phyloP scores from a whole-genome alignment of 2,888 invertebrate species.

The Galeruca laticollis region DNA sequence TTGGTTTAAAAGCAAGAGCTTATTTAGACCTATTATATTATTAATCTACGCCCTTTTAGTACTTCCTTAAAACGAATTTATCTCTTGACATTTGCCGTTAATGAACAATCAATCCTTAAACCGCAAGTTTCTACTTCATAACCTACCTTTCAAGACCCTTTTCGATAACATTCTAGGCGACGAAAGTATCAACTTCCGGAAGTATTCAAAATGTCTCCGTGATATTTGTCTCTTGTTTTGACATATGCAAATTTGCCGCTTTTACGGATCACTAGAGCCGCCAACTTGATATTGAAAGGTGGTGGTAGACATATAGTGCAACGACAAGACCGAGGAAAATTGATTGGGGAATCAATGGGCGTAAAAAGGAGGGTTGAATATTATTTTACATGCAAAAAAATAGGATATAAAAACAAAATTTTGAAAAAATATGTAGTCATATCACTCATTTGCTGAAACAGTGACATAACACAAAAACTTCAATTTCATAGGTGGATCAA shows the following conservation, averaged over 20 bases:
- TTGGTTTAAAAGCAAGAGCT: no score
- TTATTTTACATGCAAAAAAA: background rate
- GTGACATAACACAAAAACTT: no score
- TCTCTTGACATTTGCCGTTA: conserved; percentile 8
- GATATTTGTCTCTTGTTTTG: conserved; percentile 52
- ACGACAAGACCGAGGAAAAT: no score
- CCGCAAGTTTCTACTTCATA: conserved; percentile 10
- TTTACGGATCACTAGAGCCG: conserved; percentile 51
- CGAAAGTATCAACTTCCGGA: conserved; percentile 4
- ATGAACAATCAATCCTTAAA: conserved; percentile 8
- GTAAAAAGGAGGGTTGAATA: no score
- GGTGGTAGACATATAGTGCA: background rate
- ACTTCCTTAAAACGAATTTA: background rate
- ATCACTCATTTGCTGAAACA: no score
- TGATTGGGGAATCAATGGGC: no score
- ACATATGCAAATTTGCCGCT: conserved; percentile 49
- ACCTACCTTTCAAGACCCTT: background rate
- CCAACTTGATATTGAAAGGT: conserved; percentile 11
- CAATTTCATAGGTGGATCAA: no score
- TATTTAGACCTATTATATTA: no score
- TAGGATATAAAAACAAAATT: no score
- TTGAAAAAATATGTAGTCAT: no score
- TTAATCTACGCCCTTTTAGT: background rate
- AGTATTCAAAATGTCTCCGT: conserved; percentile 46
- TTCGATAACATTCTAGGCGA: conserved; percentile 4